Evolutionary conservation across 2,113 vertebrate genomes (phyloP), one percentile per base, ranked within the genome.

Genomic region (Atlantisia rogersi): DNA sequence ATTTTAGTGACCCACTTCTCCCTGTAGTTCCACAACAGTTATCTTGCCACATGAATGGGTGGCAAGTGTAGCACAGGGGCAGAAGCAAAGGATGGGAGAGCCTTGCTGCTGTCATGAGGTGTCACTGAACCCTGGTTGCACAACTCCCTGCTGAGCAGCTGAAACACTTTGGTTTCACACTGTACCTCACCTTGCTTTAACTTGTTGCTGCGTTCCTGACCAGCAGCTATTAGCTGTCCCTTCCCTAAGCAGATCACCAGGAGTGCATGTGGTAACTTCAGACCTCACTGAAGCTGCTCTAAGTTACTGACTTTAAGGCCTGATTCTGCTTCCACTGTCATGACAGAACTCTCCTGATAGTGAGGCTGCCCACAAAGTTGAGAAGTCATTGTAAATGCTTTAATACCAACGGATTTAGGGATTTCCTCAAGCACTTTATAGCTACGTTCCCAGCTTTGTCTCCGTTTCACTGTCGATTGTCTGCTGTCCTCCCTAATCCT

Each of bases 351-450:
- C 40, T 82, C 10, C 62, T 53, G 73, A 84, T 82, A 90, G 88
- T 13, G 60, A 84, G 44, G 29, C 53, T 76, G 91, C 39, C 58
- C 86, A 77, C 62, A 69, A 68, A 79, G 90, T 52, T 86, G 78
- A 96, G 77, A 97, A 94, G 83, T 89, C 71, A 60, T 70, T 96
- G 81, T 89, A 87, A 90, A 69, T 73, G 86, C 87, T 92, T 95
- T 91, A 95, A 96, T 93, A 79, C 81, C 82, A 48, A 35, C 0
- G 37, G 94, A 97, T 97, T 97, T 95, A 91, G 82, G 90, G 96
- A 97, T 97, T 97, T 97, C 94, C 94, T 95, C 91, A 90, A 94
- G 93, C 90, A 95, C 92, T 97, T 97, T 94, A 97, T 89, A 94
- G 95, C 89, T 94, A 55, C 18, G 82, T 97, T 97, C 93, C 95